Evolutionary conservation across 1,140 invertebrate species (phyloP), one percentile per base, ranked within the genome.

Genomic region (Ceratosolen fusciceps): DNA sequence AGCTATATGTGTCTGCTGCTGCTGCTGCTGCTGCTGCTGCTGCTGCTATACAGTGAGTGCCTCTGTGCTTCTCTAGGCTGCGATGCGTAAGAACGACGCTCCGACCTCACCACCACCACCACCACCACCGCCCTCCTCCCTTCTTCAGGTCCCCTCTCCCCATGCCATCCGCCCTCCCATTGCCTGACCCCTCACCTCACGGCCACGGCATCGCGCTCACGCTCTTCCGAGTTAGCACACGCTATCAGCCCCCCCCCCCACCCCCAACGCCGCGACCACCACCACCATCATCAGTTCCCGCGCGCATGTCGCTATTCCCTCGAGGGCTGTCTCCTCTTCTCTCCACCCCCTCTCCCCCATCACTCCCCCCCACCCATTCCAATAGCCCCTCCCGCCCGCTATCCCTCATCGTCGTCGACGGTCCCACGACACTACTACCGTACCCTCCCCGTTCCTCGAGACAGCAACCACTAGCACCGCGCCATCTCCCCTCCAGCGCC

Each of bases 1-100:
- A 58, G 34, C 72, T 74, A 74, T 74, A 74, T 74, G 43, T 37
- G 72, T 74, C 72, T 74, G n/a, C 37, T n/a, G n/a, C n/a, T n/a
- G n/a, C n/a, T n/a, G n/a, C n/a, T n/a, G n/a, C n/a, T n/a, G n/a
- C n/a, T n/a, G n/a, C n/a, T n/a, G n/a, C n/a, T n/a, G n/a, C n/a
- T n/a, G n/a, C n/a, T n/a, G n/a, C n/a, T 29, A 21, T 34, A 9
- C 14, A 21, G 26, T 9, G 26, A 3, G 14, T 16, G 16, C 60
- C 26, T 24, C 37, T 67, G 4, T 43, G n/a, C 24, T 26, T 29
- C 68, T 71, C 24, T 71, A 29, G 39, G 68, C 68, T 29, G 68
- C 56, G 73, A 65, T 75, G 58, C 73, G 56, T 65, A 65, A 65
- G 58, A 24, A 62, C 37, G 39, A 1, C 31, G 21, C 62, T 39